Evolutionary conservation across 2,888 invertebrate genomes (phyloP).

Genomic region (Hemistola chrysoprasaria): DNA sequence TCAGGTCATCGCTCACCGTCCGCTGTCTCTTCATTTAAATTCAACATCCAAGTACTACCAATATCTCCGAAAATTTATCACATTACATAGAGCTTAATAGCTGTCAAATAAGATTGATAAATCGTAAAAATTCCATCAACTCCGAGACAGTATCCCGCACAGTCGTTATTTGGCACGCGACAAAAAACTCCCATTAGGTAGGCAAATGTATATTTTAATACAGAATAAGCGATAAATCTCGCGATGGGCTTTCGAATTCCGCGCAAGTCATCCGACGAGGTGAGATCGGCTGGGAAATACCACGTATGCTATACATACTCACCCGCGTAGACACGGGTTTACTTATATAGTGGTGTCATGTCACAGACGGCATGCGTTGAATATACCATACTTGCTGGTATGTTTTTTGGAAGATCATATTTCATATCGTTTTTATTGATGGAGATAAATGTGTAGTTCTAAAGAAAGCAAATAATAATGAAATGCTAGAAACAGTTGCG

Average conservation of each 20-base stretch:
- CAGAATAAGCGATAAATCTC: conserved; percentile 81
- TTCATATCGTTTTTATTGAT: conserved; percentile 10
- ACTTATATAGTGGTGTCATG: conserved; percentile 59
- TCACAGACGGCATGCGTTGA: conserved; percentile 43
- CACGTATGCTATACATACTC: conserved; percentile 59
- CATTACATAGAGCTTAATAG: conserved; percentile 28
- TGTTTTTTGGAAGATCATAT: conserved; percentile 18
- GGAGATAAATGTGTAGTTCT: conserved; percentile 37
- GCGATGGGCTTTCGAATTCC: conserved; percentile 81
- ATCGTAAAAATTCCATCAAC: conserved; percentile 63
- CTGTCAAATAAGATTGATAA: conserved; percentile 57
- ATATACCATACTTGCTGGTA: too few species aligned
- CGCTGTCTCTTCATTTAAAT: conserved; percentile 20
- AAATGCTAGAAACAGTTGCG: conserved; percentile 59
- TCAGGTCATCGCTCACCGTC: conserved; percentile 6
- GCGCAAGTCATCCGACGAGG: conserved; percentile 77
- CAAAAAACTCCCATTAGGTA: conserved; percentile 77
- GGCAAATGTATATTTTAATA: conserved; percentile 80
- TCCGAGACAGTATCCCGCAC: conserved; percentile 49
- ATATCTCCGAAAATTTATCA: conserved; percentile 11
- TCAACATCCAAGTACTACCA: conserved; percentile 10
- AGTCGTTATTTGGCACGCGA: conserved; percentile 69
- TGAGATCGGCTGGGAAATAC: conserved; percentile 81
- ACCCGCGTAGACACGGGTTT: conserved; percentile 50
- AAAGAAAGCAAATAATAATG: conserved; percentile 53